Conservation (phyloP, 1,140 invertebrate genomes). For the Aphis craccivora region DNA sequence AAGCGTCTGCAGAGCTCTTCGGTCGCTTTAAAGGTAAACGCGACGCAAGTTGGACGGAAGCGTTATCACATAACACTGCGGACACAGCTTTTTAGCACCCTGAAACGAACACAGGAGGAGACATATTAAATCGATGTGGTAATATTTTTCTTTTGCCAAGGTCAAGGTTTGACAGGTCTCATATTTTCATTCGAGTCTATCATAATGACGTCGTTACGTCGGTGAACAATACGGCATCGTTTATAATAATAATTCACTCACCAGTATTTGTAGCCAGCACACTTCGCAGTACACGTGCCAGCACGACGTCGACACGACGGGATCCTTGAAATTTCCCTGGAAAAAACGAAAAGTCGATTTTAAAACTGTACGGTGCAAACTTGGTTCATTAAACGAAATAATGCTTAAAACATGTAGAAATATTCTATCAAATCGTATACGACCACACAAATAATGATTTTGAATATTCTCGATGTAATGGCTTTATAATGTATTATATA, state of each 20-base stretch:
- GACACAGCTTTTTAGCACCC: conserved; percentile 91
- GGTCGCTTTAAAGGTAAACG: conserved; percentile 80
- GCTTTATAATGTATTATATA: too few species aligned
- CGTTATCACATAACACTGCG: conserved; percentile 94
- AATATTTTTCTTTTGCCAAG: not conserved
- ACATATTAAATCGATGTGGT: not conserved
- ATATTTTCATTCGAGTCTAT: not conserved
- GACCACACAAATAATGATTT: too few species aligned
- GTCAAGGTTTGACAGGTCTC: not conserved
- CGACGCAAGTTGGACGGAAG: conserved; percentile 84
- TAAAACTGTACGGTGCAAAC: not conserved
- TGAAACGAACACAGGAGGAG: conserved; percentile 61
- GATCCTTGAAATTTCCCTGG: conserved; percentile 79
- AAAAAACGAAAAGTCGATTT: conserved; percentile 11
- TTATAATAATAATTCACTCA: conserved; percentile 63
- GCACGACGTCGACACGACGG: conserved; percentile 93
- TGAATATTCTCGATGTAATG: too few species aligned
- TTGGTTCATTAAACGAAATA: too few species aligned
- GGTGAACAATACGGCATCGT: not conserved
- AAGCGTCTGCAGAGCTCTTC: not conserved
- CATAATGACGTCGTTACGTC: not conserved
- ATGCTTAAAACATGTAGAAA: too few species aligned
- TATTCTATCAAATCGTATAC: too few species aligned
- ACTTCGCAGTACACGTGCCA: conserved; percentile 96
- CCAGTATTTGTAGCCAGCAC: conserved; percentile 90